Evolutionary conservation across 2,888 invertebrate genomes (phyloP), one percentile per base, ranked within the genome.

Genomic region (Tachina grossa): DNA sequence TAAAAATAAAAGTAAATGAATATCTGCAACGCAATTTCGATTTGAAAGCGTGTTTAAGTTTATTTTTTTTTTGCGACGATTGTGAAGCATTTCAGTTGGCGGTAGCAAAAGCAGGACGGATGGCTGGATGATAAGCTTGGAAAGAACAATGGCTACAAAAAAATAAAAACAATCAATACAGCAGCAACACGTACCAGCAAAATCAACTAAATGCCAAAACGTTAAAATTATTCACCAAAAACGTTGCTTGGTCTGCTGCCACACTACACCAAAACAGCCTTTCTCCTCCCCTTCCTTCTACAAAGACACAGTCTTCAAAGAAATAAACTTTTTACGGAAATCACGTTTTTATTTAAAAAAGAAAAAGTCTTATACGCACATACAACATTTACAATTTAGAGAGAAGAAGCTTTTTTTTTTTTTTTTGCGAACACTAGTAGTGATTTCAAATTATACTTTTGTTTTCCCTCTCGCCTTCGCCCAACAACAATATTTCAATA

Each of bases 1-100:
- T 51, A 22, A 53, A 69, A 69, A 19, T 43, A 16, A 31, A 61
- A 63, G 43, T 63, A 65, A 76, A 65, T 39, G n/a, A 78, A 82
- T 79, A 65, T 74, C 83, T 83, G 79, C 83, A 79, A 76, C 79
- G 85, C 55, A 83, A 72, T 83, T 85, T 75, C 19, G 31, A 61
- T 83, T 68, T 63, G 66, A 39, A 69, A 51, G 57, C 53, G 65
- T 51, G 3, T 63, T 53, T 43, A 11, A 2, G 11, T 72, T 68
- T 69, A 22, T 69, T 76, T 71, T 22, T 59, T 9, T 72, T 76
- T 77, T 69, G 65, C 41, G 59, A 47, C 49, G 75, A 85, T 85
- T 85, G 82, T 71, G 65, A 82, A 79, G 31, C 49, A n/a, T 74
- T 72, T 66, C 31, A 69, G 72, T 75, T 79, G 78, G 43, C 68